Base-by-base conservation (phyloP, 2,888 invertebrate species). In the Dasysyrphus albostriatus region DNA sequence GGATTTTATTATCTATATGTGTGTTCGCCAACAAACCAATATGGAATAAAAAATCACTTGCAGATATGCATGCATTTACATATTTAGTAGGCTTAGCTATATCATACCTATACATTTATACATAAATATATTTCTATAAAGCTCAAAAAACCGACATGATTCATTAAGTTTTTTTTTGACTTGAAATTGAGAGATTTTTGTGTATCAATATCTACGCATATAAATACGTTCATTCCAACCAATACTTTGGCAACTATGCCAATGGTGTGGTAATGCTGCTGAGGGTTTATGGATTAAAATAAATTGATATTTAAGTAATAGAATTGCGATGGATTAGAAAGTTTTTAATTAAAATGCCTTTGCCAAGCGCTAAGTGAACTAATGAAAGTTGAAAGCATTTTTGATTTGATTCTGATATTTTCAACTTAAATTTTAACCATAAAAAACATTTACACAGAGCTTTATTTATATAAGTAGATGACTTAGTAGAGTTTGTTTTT, bases 221-320 rank as follows among this genome's bases (percentile, higher is more conserved):
- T 12, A 10, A 12, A 39, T 9, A 5, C 24, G 3, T 24, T n/a
- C n/a, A n/a, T n/a, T n/a, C n/a, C n/a, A n/a, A n/a, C n/a, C n/a
- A n/a, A 51, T 51, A 51, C 14, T 6, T 14, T 29, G 5, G 6
- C 51, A 29, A 14, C 29, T n/a, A n/a, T 14, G 9, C 58, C 7
- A 29, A n/a, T 49, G n/a, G 34, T 67, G 37, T 56, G 49, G 69
- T 34, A 39, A 39, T 19, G 39, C 51, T 69, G 59, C n/a, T 32
- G n/a, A 19, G 5, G 49, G 61, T 56, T 79, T 63, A 63, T 10
- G 24, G 74, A 79, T 74, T 75, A 61, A 79, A 74, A 79, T 63
- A 69, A 83, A 83, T 83, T 79, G 39, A 75, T 79, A 69, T 54
- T 69, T 54, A 69, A 69, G 51, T 69, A 54, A 69, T 54, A 39